Evolutionary conservation across 1,140 invertebrate genomes (phyloP).

Genomic region (Proctacanthus coquilletti): DNA sequence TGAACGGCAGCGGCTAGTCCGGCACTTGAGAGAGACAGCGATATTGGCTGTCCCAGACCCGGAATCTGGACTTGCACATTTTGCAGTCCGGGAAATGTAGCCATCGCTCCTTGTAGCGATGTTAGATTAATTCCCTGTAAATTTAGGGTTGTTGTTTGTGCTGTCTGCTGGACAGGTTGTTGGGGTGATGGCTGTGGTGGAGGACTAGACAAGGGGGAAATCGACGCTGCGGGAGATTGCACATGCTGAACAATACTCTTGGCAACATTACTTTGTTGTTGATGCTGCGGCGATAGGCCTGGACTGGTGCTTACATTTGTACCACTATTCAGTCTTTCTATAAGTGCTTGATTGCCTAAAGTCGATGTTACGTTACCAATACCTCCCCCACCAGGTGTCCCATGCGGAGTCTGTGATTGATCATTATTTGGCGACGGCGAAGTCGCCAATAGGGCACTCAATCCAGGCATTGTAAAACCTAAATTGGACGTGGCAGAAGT

Average conservation of each 20-base stretch:
- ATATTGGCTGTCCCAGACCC: constrained; percentile 60
- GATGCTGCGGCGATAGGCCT: constrained; percentile 23
- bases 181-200: constrained; percentile 39
- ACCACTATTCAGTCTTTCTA: constrained; percentile 23
- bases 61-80: constrained; percentile 66
- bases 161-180: constrained; percentile 13
- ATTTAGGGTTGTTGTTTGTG: constrained; percentile 34
- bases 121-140: constrained; percentile 61
- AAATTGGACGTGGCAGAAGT: constrained; percentile 16
- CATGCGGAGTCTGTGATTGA: constrained; percentile 7
- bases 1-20: constrained; percentile 32
- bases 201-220: constrained; percentile 42
- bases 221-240: constrained; percentile 25
- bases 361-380: not conserved
- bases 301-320: constrained; percentile 17
- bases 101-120: constrained; percentile 49
- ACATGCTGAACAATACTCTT: constrained; percentile 16
- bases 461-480: constrained; percentile 15
- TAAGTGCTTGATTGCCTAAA: constrained; percentile 17
- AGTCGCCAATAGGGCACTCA: constrained; percentile 17
- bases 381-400: not conserved
- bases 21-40: constrained; percentile 51
- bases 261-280: constrained; percentile 5
- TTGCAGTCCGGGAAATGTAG: constrained; percentile 53
- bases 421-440: constrained; percentile 23